Evolutionary conservation across 2,113 vertebrate genomes (phyloP), one percentile per base, ranked within the genome.

Genomic region (Panthera tigris): DNA sequence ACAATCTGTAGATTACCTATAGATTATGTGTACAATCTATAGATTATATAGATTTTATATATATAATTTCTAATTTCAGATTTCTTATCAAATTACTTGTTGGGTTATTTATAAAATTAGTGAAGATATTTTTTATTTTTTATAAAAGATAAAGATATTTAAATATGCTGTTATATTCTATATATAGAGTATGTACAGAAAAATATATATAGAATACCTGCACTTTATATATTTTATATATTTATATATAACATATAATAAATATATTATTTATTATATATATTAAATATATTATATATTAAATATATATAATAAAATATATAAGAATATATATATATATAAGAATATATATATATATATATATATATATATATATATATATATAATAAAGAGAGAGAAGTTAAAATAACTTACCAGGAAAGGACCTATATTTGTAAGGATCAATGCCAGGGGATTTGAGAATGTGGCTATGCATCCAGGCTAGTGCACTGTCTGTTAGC

Each of bases 71-170:
- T 85, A n/a, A 90, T 78, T 29, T 79, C 82, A 78, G 29, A 36
- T 80, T 97, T 94, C 82, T 74, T 7, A 71, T 93, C 52, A 94
- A 91, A 55, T 91, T 85, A 73, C 45, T 93, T 91, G 0, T 31
- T 23, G 87, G 41, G 3, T 84, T 89, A 48, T 88, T 92, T 88
- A 79, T 82, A 68, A 79, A 84, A 25, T 80, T 63, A 80, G 9
- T 71, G 27, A 95, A 83, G 39, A 57, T 21, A 68, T 8, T 81
- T 29, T 48, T 48, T 76, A 76, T 48, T 76, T 76, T 48, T 31
- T 81, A 79, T 81, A 57, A 57, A 36, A 21, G 36, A 14, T 80
- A 81, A 76, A 76, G 39, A 29, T 39, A 84, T 31, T 66, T 45
- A 63, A 33, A 45, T 45, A 66, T 84, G 45, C 25, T 76, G 13